A percentile compares a stretch with the other conserved stretches of the same genome.
These are phyloP conservation scores for Athene noctua DNA, from an alignment of 2,113 vertebrate species.

Conservation along the genomic window DNA sequence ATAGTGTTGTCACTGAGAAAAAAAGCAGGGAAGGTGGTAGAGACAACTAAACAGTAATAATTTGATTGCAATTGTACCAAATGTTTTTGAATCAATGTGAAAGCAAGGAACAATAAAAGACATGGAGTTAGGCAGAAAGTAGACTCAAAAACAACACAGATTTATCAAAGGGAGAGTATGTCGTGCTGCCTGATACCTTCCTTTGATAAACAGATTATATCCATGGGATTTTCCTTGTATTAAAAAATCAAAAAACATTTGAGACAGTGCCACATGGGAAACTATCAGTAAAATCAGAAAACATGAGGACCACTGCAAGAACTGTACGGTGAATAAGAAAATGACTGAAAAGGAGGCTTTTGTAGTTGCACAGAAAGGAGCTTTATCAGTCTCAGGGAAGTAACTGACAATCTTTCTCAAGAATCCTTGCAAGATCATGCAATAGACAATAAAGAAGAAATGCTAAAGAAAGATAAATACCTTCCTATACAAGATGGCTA, in stretches of 20 bases:
- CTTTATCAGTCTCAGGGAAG: background rate
- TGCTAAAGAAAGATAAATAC: background rate
- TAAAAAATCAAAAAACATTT: background rate
- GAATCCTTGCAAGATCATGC: background rate
- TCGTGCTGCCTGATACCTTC: background rate
- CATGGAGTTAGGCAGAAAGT: background rate
- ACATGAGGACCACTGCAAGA: background rate
- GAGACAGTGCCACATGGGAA: background rate
- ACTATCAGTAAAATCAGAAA: background rate
- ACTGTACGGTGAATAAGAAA: background rate
- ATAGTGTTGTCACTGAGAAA: background rate
- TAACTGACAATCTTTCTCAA: background rate
- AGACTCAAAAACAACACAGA: rapidly evolving
- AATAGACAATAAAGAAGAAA: background rate
- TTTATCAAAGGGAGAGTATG: background rate
- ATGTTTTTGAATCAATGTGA: background rate
- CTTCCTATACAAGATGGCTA: background rate
- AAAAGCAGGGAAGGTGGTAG: background rate
- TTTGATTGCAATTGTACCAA: background rate
- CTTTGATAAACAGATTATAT: background rate
- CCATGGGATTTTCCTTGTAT: background rate
- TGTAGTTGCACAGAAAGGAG: background rate
- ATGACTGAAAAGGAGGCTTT: background rate
- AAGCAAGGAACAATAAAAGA: background rate
- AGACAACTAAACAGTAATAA: background rate